Base-by-base conservation (phyloP, 53 echinoderm and acorn worm genomes). In the Zoroaster sp. region DNA sequence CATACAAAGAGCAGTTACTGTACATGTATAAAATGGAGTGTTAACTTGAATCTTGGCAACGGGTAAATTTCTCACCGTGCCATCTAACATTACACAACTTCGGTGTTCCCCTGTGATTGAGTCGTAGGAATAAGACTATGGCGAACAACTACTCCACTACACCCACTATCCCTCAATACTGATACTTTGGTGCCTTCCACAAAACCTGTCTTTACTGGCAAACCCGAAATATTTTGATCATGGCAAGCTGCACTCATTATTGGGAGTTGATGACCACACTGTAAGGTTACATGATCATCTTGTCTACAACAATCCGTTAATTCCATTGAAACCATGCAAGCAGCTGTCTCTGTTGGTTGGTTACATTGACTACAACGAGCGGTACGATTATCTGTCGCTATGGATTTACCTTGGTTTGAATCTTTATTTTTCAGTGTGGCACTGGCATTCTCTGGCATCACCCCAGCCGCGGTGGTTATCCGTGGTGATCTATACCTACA, bases 211-310 rank as follows among this genome's bases (percentile, higher is more conserved):
- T 59, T 59, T 28, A 87, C 87, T 33, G 87, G 87, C 87, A 87
- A 74, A 35, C 76, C n/a, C 18, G 70, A 54, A 3, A 46, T 41
- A n/a, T n/a, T n/a, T 65, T 53, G 74, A 30, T 75, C 63, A 46
- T 63, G 46, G 41, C 88, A 88, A 40, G 53, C 88, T 7, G 88
- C 88, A 66, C 59, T 88, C 88, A 88, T 88, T n/a, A 76, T 63
- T 36, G 88, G 78, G 9, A 88, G 15, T 35, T 78, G 70, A 80
- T 69, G 69, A 33, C 89, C 89, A 66, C 89, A 89, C 69, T 41
- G 40, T 14, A 89, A 44, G 4, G 74, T 89, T 7, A 89, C 89
- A 5, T 67, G 78, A 45, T 59, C 80, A 38, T 89, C 70, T 45
- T 79, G 47, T 32, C 52, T 79, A 20, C 75, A 74, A 39, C 77